Evolutionary conservation across 2,797 vertebrate species (phyloP).

Genomic region (Sebastes vulpes): DNA sequence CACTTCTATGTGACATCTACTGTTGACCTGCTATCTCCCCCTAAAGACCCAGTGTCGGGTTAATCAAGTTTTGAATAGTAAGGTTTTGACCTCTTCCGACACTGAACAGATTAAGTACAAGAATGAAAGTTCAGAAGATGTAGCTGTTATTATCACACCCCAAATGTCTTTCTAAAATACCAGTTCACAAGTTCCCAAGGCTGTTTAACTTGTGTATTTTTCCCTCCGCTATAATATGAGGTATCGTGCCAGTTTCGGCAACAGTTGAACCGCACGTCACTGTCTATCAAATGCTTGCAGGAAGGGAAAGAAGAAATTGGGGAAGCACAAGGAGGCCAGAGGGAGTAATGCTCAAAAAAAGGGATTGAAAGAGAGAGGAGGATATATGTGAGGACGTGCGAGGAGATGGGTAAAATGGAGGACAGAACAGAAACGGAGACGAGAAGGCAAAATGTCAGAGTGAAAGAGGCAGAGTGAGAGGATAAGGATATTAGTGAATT

Average conservation of each 20-base stretch:
- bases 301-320: neutral
- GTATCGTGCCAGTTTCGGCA: neutral
- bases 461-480: conserved; percentile 42
- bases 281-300: neutral
- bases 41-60: no score
- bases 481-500: conserved; percentile 66
- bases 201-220: neutral
- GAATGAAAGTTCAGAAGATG: neutral
- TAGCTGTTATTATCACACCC: neutral
- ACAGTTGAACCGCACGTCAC: neutral
- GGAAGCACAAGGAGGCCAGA: neutral
- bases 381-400: neutral
- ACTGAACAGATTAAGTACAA: no score
- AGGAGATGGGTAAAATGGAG: conserved; percentile 7
- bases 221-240: neutral
- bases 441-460: conserved; percentile 43
- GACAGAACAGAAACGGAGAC: neutral
- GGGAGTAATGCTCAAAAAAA: neutral
- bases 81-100: no score
- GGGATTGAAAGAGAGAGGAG: neutral
- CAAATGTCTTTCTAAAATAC: neutral
- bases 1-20: no score
- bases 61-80: no score
- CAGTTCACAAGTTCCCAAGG: neutral
- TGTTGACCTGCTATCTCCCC: no score